phyloP scores from a whole-genome alignment of 2,113 vertebrate genomes.

The Aptenodytes patagonicus region DNA sequence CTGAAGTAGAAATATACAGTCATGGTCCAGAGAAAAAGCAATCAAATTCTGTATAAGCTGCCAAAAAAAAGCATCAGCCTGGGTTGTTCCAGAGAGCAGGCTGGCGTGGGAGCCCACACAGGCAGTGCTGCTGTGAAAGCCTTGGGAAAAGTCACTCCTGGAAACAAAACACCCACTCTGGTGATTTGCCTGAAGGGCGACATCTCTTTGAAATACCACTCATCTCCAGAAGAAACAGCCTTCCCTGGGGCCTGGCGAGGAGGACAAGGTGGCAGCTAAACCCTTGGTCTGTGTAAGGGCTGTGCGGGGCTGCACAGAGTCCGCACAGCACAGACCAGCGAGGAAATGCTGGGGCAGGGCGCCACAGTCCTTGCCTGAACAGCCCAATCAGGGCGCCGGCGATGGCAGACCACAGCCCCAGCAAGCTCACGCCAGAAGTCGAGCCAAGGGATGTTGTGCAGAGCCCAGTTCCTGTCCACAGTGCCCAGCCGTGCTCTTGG shows the following conservation, averaged over 20 bases:
- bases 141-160: not conserved
- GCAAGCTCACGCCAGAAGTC: not conserved
- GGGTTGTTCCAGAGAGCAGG: not conserved
- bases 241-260: not conserved
- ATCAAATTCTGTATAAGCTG: not conserved
- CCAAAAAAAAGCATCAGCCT: not conserved
- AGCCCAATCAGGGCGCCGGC: fast-evolving
- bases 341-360: not conserved
- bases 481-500: not conserved
- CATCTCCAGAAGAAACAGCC: not conserved
- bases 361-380: not conserved
- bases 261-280: not conserved
- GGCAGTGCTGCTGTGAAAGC: not conserved
- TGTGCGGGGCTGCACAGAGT: fast-evolving
- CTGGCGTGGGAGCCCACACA: not conserved
- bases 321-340: fast-evolving
- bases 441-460: not conserved
- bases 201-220: not conserved
- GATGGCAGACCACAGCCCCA: not conserved
- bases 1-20: not conserved
- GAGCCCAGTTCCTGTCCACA: not conserved
- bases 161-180: not conserved
- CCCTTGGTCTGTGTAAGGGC: not conserved
- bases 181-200: not conserved
- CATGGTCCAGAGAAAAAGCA: not conserved